Base-by-base conservation (phyloP, 2,888 invertebrate genomes). In the Galerucella calmariensis region DNA sequence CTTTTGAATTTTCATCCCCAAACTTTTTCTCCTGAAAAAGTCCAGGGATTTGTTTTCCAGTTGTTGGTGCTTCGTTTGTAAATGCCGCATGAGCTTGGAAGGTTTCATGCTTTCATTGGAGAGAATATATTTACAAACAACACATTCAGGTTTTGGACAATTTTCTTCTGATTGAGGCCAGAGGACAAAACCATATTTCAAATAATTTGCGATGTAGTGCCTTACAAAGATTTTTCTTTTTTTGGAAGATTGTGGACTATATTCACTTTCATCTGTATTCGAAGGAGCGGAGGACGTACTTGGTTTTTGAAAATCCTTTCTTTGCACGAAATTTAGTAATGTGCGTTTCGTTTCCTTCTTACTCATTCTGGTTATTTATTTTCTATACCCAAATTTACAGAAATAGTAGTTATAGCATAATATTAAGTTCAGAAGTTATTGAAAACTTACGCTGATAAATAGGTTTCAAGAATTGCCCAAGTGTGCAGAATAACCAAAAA, bases 41-140 rank as follows among this genome's bases (percentile, higher is more conserved):
- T 66, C 66, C 11, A 48, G 66, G n/a, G 66, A 51, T 66, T 66
- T 66, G 20, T 16, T 66, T 44, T 44, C 66, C 48, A 66, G 48
- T 20, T 66, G 35, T 20, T 51, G 48, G 48, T 66, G 48, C 41
- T 48, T 66, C 11, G 66, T 20, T 20, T 48, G 27, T 41, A 66
- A 66, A 48, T 66, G 66, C 41, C 46, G 46, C 41, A 48, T 20
- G 20, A 66, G 46, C 41, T 66, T 66, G 16, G 48, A 66, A 48
- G 66, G 66, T 66, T 66, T 27, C 56, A 56, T 63, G 44, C 63
- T 63, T 41, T 44, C 35, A 16, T 16, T 44, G 63, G 41, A 44
- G 35, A 41, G 41, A n/a, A 35, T 16, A 44, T 63, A 16, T 44
- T 44, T 41, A 63, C 53, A 53, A 53, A 53, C 16, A 53, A 53